A percentile compares a stretch with the other conserved stretches of the same genome.
Conservation (phyloP, 2,113 vertebrate species). For the Campylomormyrus tamandua region DNA sequence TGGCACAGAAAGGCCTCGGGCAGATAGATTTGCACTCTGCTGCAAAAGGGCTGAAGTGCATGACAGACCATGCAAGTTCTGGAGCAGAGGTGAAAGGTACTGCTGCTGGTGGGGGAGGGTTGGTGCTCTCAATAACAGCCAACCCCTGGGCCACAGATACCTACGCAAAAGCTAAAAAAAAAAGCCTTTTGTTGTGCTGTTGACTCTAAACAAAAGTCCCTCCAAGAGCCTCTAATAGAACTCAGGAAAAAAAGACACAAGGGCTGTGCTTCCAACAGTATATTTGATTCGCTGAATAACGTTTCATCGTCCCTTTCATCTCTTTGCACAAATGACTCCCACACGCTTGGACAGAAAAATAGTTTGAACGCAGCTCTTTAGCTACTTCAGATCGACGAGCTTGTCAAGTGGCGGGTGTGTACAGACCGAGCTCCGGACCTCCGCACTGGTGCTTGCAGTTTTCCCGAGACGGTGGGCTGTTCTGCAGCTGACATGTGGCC, state of each 20-base stretch:
- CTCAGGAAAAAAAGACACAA: background rate
- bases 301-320: background rate
- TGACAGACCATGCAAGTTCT: background rate
- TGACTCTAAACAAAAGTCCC: background rate
- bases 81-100: background rate
- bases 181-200: background rate
- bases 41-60: slow-evolving; percentile 1
- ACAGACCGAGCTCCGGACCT: background rate
- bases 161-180: background rate
- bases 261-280: background rate
- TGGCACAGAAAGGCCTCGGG: background rate
- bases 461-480: background rate
- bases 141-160: background rate
- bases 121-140: background rate
- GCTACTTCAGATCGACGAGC: background rate
- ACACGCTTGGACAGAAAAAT: background rate
- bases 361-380: background rate
- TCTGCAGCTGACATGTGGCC: background rate
- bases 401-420: background rate
- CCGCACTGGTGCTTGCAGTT: background rate
- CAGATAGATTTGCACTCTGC: background rate
- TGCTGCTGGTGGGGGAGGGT: background rate
- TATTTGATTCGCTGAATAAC: background rate
- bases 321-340: background rate
- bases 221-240: background rate